A percentile compares a stretch with the other conserved stretches of the same genome.
Conservation (phyloP, 2,113 vertebrate genomes). For the Pteropus alecto region DNA sequence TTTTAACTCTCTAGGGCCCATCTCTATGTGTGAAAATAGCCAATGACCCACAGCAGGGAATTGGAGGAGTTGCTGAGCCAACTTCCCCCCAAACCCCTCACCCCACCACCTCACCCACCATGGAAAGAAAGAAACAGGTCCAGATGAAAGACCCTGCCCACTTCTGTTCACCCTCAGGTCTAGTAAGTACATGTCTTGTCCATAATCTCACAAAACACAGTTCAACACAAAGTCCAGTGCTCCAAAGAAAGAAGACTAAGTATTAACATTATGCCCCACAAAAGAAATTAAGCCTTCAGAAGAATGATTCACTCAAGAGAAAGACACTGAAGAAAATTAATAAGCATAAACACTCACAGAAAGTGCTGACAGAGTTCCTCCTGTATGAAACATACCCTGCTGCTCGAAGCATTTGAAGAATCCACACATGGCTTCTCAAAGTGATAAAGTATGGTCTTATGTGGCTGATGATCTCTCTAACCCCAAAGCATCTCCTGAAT, state of each 20-base stretch:
- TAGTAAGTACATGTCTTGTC: not conserved
- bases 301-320: not conserved
- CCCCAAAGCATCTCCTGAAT: not conserved
- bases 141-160: not conserved
- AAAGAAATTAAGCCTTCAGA: not conserved
- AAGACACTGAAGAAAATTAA: not conserved
- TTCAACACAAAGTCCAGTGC: not conserved
- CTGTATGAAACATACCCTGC: not conserved
- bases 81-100: not conserved
- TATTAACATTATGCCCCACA: not conserved
- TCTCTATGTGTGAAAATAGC: not conserved
- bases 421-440: not conserved
- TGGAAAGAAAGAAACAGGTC: not conserved
- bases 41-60: not conserved
- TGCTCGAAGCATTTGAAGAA: not conserved
- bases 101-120: too few relatives aligned
- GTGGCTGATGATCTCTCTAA: not conserved
- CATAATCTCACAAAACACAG: not conserved
- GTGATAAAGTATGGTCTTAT: not conserved
- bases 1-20: not conserved
- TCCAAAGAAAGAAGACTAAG: not conserved
- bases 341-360: not conserved
- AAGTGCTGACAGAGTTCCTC: not conserved
- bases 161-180: not conserved
- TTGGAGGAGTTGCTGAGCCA: not conserved